Base-by-base conservation (phyloP, 2,888 invertebrate genomes). In the Patella caerulea region DNA sequence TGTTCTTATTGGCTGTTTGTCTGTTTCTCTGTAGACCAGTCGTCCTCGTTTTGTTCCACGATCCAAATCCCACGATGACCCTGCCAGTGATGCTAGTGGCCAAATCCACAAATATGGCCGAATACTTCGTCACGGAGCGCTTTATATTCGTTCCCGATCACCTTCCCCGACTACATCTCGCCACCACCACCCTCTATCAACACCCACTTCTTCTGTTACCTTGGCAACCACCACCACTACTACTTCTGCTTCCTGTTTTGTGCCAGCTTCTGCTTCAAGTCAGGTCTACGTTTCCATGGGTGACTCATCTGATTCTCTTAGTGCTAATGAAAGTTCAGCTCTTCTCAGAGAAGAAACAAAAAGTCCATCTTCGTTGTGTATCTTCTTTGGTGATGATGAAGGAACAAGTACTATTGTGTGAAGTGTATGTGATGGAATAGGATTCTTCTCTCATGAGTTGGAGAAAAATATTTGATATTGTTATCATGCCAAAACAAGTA, bases 281-380 rank as follows among this genome's bases (percentile, higher is more conserved):
- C 86, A 90, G 86, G 85, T 86, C 79, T 91, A 88, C 85, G 89
- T 89, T 52, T 85, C 88, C 71, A 87, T 89, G 29, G 88, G 88
- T 45, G 92, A 87, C 81, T 92, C 90, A 70, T 90, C 88, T 4
- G 92, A 92, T 77, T 92, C 92, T 1, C 82, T 92, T 59, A 87
- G 86, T 89, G 92, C 86, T 89, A 93, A 88, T 94, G 96, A 45
- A 94, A 95, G 73, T 65, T 88, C 90, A 4, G 90, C 92, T 1
- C 84, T 92, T 55, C 85, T 92, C n/a, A 89, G 88, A 79, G 89
- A 89, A 45, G 90, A 90, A 59, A 89, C 90, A 65, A 87, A 87
- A 72, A 83, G 84, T 34, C 81, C 83, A 71, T 87, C 88, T 7
- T 86, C 88, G 11, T 79, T 89, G 53, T 85, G 84, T 79, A 85